Evolutionary conservation across 1,140 invertebrate species (phyloP).

Genomic region (Anastatus disparis): DNA sequence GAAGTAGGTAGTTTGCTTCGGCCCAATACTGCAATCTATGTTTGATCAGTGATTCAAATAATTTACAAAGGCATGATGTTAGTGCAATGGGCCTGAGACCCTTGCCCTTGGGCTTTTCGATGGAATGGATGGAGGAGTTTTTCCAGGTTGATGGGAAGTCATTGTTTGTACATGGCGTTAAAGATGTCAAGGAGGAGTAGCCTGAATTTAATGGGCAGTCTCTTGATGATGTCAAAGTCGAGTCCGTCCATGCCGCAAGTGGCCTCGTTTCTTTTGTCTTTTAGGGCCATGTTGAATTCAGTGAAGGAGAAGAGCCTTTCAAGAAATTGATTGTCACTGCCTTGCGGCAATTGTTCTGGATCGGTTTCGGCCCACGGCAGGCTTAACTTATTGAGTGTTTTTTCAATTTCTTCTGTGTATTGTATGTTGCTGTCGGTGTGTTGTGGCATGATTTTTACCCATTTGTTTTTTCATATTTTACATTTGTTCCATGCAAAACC

Average conservation of each 20-base stretch:
- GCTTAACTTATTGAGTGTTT: background rate
- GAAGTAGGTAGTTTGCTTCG: background rate
- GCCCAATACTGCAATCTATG: background rate
- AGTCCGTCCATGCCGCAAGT: background rate
- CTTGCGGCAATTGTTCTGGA: background rate
- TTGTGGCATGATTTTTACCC: background rate
- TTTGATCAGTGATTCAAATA: background rate
- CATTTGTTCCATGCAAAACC: background rate
- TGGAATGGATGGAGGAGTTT: background rate
- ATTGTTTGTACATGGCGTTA: background rate
- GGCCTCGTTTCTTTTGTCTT: background rate
- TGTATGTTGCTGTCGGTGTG: background rate
- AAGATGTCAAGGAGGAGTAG: background rate
- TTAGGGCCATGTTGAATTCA: background rate
- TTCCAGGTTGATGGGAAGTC: background rate
- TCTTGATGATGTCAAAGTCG: background rate
- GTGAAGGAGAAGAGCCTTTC: background rate
- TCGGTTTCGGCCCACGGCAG: background rate
- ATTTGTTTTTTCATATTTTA: slow-evolving; percentile 6
- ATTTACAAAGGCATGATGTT: background rate
- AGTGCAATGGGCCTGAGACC: background rate
- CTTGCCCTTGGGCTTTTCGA: slow-evolving; percentile 2
- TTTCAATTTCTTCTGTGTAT: background rate
- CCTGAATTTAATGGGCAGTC: background rate
- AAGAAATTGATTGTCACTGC: background rate